Percentiles rank a stretch among this genome's conserved stretches.
Evolutionary conservation across 1,140 invertebrate genomes (phyloP).

Genomic region (Heliconius congener): DNA sequence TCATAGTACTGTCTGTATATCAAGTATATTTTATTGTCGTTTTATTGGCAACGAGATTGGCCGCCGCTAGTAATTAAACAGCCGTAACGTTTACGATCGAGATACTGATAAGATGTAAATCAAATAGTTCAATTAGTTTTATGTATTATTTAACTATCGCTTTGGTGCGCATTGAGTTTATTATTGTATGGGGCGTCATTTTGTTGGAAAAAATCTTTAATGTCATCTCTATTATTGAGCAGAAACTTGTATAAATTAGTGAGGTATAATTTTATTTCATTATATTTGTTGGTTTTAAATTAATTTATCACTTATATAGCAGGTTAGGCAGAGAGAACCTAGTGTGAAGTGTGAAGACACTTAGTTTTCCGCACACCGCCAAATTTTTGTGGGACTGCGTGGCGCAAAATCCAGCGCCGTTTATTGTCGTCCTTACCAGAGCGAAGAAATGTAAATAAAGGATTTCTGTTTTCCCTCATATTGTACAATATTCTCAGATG

Average conservation of each 20-base stretch:
- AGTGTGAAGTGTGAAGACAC: slow-evolving; percentile 3
- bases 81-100: slow-evolving; percentile 26
- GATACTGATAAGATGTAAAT: slow-evolving; percentile 20
- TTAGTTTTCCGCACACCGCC: background rate
- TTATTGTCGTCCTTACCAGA: too few species aligned
- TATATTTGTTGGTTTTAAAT: background rate
- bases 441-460: too few species aligned
- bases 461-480: too few species aligned
- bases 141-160: slow-evolving; percentile 7
- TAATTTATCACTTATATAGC: too few species aligned
- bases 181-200: background rate
- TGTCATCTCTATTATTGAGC: too few species aligned
- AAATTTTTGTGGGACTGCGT: background rate
- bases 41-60: slow-evolving; percentile 26
- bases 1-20: background rate
- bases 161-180: slow-evolving; percentile 1
- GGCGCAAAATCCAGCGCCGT: background rate
- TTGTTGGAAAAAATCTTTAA: background rate
- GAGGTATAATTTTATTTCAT: background rate
- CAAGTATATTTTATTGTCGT: slow-evolving; percentile 21
- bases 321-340: background rate
- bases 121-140: slow-evolving; percentile 31
- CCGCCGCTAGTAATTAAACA: slow-evolving; percentile 24
- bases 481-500: too few species aligned
- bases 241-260: background rate